Percentiles rank a stretch among this genome's conserved stretches.
Conservation (phyloP, 2,113 vertebrate genomes). For the Arothron firmamentum region DNA sequence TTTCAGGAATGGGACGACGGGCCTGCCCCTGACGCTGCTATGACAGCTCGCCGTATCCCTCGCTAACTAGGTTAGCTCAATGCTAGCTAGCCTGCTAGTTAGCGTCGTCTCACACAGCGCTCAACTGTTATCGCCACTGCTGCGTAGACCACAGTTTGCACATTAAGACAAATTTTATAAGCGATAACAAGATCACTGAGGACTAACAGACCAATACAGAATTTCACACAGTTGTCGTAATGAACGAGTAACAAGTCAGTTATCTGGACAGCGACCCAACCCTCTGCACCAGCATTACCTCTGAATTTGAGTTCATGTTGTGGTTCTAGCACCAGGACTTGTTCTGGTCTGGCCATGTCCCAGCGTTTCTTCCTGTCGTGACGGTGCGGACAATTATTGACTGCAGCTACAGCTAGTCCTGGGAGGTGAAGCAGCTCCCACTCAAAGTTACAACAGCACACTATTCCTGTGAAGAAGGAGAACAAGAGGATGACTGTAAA, state of each 20-base stretch:
- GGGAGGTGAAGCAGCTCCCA: conserved; percentile 29
- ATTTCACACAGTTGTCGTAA: neutral
- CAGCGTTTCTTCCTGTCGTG: conserved; percentile 59
- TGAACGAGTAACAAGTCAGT: neutral
- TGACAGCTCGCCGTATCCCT: conserved; percentile 44
- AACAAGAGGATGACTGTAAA: conserved; percentile 16
- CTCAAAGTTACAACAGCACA: conserved; percentile 15
- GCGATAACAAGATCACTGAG: neutral
- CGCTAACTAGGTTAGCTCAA: conserved; percentile 37
- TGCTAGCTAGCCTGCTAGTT: conserved; percentile 23
- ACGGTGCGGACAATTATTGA: conserved; percentile 30
- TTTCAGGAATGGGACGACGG: conserved; percentile 15
- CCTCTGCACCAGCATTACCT: conserved; percentile 73
- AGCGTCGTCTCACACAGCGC: conserved; percentile 36
- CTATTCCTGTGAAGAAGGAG: conserved; percentile 9
- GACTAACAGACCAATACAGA: neutral
- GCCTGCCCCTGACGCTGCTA: conserved; percentile 60
- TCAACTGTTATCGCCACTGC: conserved; percentile 35
- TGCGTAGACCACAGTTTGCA: neutral
- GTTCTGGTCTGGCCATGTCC: conserved; percentile 87
- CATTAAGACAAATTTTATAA: neutral
- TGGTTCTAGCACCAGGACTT: conserved; percentile 85
- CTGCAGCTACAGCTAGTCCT: conserved; percentile 14
- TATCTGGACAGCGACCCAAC: conserved; percentile 41
- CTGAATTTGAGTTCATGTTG: conserved; percentile 87